phyloP scores from a whole-genome alignment of 2,888 invertebrate species.

The Gastracanthus pulcherrimus region DNA sequence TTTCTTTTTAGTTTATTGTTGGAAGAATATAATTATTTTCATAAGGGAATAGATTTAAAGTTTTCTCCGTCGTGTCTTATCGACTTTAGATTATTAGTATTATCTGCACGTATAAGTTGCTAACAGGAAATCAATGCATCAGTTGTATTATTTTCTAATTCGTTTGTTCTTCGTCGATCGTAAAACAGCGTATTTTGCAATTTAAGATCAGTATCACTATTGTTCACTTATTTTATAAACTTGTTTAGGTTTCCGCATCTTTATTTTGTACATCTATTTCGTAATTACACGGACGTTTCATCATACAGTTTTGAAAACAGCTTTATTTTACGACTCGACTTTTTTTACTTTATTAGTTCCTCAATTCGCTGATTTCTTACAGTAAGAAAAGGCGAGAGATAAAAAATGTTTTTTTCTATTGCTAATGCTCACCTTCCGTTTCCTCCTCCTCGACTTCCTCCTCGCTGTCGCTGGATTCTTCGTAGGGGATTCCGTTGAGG shows the following conservation, averaged over 20 bases:
- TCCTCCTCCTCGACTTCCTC: slow-evolving; percentile 81
- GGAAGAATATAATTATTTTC: no score
- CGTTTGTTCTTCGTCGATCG: neutral
- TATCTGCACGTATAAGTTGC: neutral
- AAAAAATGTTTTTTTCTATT: neutral
- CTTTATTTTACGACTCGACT: neutral
- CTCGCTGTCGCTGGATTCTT: slow-evolving; percentile 84
- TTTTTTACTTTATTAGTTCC: neutral
- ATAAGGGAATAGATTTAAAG: no score
- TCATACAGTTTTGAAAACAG: neutral
- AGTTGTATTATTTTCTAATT: neutral
- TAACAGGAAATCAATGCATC: neutral
- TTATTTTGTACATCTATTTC: neutral
- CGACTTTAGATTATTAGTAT: no score
- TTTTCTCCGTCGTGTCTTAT: no score
- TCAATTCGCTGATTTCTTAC: neutral
- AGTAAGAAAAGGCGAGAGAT: neutral
- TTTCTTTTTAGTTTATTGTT: no score
- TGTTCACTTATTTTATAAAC: no score
- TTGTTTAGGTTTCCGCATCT: neutral
- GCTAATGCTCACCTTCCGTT: slow-evolving; percentile 68
- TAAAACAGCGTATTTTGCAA: slow-evolving; percentile 17
- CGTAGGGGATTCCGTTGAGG: slow-evolving; percentile 86
- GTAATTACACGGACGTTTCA: slow-evolving; percentile 7
- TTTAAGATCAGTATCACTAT: slow-evolving; percentile 9